Conservation (phyloP, 2,888 invertebrate species). For the Acanthosepion esculentum region DNA sequence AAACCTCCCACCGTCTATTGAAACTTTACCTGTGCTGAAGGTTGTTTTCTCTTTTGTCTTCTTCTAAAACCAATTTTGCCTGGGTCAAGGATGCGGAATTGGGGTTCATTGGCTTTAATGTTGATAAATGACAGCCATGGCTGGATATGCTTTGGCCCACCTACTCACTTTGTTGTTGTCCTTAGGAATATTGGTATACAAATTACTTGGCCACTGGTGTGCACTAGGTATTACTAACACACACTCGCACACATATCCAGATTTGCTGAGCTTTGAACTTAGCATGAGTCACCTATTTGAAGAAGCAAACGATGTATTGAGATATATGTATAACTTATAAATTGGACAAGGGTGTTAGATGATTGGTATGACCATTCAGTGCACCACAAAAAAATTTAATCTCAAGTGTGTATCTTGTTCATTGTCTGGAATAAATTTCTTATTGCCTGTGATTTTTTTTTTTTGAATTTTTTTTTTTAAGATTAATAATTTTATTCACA, state of each 20-base stretch:
- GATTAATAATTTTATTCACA: no score
- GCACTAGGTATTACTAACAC: background rate
- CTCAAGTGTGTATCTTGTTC: no score
- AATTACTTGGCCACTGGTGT: background rate
- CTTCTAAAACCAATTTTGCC: background rate
- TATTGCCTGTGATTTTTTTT: no score
- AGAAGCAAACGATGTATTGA: no score
- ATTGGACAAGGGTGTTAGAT: no score
- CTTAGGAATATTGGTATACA: background rate
- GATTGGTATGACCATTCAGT: no score
- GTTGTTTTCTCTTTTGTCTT: background rate
- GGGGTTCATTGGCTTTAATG: background rate
- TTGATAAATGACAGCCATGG: background rate
- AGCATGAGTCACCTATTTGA: background rate
- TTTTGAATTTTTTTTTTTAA: no score
- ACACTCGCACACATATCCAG: background rate
- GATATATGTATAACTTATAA: no score
- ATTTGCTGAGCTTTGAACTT: background rate
- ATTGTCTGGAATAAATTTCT: no score
- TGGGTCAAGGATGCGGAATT: background rate
- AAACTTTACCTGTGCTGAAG: constrained; percentile 3
- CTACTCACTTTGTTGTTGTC: background rate
- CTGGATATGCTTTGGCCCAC: background rate
- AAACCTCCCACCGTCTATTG: background rate
- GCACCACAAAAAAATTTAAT: no score